These are phyloP conservation scores for Prionace glauca DNA, from an alignment of 2,797 vertebrate species.

Conservation along the genomic window DNA sequence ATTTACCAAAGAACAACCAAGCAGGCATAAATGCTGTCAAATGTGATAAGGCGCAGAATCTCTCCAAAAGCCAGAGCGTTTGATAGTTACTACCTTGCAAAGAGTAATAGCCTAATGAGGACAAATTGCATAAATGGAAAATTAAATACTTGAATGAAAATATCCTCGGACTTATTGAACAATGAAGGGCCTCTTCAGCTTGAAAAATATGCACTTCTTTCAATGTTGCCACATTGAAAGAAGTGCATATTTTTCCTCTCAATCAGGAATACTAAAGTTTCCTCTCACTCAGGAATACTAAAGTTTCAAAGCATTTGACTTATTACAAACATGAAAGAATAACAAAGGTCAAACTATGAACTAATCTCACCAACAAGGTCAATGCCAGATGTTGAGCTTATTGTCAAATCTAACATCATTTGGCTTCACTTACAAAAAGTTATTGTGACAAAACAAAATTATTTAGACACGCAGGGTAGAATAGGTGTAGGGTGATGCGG, in stretches of 20 bases:
- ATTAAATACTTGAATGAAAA: background rate
- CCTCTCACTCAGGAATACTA: background rate
- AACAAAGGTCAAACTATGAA: no score
- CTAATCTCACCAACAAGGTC: no score
- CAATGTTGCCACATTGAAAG: no score
- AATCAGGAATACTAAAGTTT: background rate
- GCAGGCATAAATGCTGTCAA: no score
- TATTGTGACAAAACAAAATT: no score
- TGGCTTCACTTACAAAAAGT: no score
- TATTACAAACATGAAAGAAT: background rate
- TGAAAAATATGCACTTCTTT: background rate
- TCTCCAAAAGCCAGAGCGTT: background rate
- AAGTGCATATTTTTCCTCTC: background rate
- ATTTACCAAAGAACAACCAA: background rate
- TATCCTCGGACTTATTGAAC: background rate
- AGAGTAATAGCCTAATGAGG: background rate
- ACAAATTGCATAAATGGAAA: conserved; percentile 26
- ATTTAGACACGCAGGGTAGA: no score
- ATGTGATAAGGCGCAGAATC: conserved; percentile 23
- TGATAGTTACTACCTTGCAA: background rate
- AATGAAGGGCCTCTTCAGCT: background rate
- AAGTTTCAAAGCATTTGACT: background rate
- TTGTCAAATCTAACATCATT: no score
- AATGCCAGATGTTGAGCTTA: no score
- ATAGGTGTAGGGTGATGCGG: no score